Evolutionary conservation across 2,113 vertebrate species (phyloP).

Genomic region (Boleophthalmus pectinirostris): DNA sequence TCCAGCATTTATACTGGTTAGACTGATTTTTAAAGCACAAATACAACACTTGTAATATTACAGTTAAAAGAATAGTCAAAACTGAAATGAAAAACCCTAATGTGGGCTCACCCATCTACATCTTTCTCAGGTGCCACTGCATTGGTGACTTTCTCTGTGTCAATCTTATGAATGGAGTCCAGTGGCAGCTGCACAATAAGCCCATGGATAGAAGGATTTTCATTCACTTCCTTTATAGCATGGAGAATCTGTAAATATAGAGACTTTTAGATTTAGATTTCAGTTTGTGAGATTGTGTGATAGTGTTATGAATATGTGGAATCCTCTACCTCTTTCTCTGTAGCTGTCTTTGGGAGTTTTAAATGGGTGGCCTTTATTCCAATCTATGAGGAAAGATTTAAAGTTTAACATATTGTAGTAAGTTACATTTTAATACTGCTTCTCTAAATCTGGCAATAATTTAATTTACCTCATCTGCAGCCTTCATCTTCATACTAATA

Average conservation of each 20-base stretch:
- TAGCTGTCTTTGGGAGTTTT: slow-evolving; percentile 88
- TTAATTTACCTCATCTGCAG: slow-evolving; percentile 88
- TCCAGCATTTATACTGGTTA: slow-evolving; percentile 93
- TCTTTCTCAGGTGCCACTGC: slow-evolving; percentile 91
- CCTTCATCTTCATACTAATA: slow-evolving; percentile 96
- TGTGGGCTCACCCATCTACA: slow-evolving; percentile 89
- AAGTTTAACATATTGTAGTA: too few relatives aligned
- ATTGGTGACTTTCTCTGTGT: slow-evolving; percentile 90
- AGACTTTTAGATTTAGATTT: background rate
- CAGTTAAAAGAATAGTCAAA: background rate
- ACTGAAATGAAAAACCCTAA: background rate
- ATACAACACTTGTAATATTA: background rate
- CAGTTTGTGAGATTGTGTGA: too few relatives aligned
- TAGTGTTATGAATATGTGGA: background rate
- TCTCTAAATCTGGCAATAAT: background rate
- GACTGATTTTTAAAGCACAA: slow-evolving; percentile 68
- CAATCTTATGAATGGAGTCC: slow-evolving; percentile 87
- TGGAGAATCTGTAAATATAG: slow-evolving; percentile 81
- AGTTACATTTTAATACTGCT: background rate
- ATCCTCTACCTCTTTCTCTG: slow-evolving; percentile 87
- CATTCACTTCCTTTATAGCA: slow-evolving; percentile 84
- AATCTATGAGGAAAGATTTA: slow-evolving; percentile 78
- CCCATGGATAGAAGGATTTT: slow-evolving; percentile 87
- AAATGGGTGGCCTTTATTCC: slow-evolving; percentile 91
- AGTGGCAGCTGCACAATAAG: slow-evolving; percentile 95